phyloP scores from a whole-genome alignment of 1,140 invertebrate genomes.

The Zeugodacus cucurbitae region DNA sequence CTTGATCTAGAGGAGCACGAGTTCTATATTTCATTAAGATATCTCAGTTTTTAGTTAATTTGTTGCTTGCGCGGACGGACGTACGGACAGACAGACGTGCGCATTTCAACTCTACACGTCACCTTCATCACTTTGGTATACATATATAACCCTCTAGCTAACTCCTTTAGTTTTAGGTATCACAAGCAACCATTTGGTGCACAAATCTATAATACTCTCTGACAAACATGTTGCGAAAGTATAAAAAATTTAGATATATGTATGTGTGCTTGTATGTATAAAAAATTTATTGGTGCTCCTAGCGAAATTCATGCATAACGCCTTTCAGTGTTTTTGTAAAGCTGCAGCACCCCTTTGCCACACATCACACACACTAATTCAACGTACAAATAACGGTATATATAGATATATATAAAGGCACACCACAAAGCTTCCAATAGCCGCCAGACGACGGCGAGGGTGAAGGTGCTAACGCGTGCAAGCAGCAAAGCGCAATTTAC shows the following conservation, averaged over 20 bases:
- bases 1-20: no score
- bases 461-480: background rate
- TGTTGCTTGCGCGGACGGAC: no score
- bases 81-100: no score
- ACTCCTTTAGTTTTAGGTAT: no score
- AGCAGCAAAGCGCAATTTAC: slow-evolving; percentile 9
- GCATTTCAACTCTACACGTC: no score
- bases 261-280: background rate
- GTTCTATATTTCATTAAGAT: no score
- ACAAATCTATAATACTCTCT: background rate
- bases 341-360: background rate
- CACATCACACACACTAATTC: background rate
- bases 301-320: background rate
- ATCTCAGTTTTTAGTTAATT: no score
- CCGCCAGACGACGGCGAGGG: background rate
- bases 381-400: background rate
- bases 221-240: no score
- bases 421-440: background rate
- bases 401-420: no score
- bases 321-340: background rate
- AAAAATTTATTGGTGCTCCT: background rate
- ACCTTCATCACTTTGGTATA: no score
- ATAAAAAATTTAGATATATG: background rate
- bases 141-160: no score
- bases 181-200: no score